Percentiles rank a stretch among this genome's conserved stretches.
Conservation (phyloP, 30 jellyfish, hydroid and myxozoan species). For the Aurelia aurita region DNA sequence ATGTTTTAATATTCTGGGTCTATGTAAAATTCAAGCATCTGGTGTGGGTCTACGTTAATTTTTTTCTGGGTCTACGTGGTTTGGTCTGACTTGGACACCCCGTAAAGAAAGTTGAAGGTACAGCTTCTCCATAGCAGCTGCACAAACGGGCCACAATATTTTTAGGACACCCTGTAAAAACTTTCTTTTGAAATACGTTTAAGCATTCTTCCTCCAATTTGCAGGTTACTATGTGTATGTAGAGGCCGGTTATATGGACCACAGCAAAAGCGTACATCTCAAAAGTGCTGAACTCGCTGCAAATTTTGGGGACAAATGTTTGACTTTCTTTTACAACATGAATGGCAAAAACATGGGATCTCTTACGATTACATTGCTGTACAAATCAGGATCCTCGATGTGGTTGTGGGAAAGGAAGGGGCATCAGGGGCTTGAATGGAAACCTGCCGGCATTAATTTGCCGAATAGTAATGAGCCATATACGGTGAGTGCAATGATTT, state of each 20-base stretch:
- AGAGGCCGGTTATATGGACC: constrained; percentile 46
- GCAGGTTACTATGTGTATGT: constrained; percentile 72
- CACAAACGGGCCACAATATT: too few relatives aligned
- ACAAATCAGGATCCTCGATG: constrained; percentile 53
- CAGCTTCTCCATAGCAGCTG: too few relatives aligned
- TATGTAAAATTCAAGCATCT: too few relatives aligned
- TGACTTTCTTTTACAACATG: constrained; percentile 80
- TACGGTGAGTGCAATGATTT: constrained; percentile 25
- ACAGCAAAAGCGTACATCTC: constrained; percentile 50
- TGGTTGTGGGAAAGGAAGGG: constrained; percentile 75
- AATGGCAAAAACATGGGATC: constrained; percentile 77
- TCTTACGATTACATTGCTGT: constrained; percentile 9
- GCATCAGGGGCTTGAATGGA: constrained; percentile 88
- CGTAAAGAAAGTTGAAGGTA: too few relatives aligned
- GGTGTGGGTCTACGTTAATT: too few relatives aligned
- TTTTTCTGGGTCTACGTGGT: too few relatives aligned
- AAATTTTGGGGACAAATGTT: constrained; percentile 72
- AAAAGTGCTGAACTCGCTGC: constrained; percentile 67
- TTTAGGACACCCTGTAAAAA: too few relatives aligned
- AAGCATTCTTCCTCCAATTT: background rate
- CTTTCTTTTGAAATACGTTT: background rate
- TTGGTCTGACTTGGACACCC: too few relatives aligned
- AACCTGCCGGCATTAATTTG: constrained; percentile 62
- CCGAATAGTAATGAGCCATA: constrained; percentile 60
- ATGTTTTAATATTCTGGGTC: too few relatives aligned